These are phyloP conservation scores for Fulica atra DNA, from an alignment of 2,113 vertebrate genomes.

Conservation along the genomic window DNA sequence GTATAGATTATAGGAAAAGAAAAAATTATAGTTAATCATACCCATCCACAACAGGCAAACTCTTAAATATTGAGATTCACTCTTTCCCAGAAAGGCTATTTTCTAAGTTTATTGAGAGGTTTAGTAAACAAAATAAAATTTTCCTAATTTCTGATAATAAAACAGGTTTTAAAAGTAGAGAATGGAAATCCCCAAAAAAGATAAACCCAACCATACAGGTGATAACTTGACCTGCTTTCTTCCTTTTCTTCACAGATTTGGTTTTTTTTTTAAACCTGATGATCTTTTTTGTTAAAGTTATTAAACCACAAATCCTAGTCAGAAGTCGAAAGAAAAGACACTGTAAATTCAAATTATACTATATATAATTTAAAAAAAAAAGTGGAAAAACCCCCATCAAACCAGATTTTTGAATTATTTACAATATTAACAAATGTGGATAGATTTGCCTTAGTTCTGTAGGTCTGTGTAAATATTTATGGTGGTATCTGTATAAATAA, in stretches of 20 bases:
- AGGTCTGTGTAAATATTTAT: neutral
- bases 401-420: neutral
- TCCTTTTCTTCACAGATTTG: neutral
- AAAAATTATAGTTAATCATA: neutral
- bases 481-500: neutral
- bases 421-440: neutral
- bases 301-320: neutral
- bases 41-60: neutral
- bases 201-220: neutral
- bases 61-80: neutral
- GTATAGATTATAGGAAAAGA: neutral
- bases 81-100: neutral
- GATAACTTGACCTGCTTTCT: neutral
- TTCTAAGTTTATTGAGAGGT: neutral
- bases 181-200: neutral
- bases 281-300: neutral
- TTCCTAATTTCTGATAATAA: neutral
- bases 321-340: neutral
- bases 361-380: neutral
- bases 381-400: fast-evolving
- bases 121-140: neutral
- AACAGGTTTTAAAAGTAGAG: neutral
- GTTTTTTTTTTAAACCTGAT: neutral
- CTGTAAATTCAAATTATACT: neutral
- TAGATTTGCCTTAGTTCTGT: neutral